Conservation (phyloP, 2,113 vertebrate genomes). For the Thryonomys swinderianus region DNA sequence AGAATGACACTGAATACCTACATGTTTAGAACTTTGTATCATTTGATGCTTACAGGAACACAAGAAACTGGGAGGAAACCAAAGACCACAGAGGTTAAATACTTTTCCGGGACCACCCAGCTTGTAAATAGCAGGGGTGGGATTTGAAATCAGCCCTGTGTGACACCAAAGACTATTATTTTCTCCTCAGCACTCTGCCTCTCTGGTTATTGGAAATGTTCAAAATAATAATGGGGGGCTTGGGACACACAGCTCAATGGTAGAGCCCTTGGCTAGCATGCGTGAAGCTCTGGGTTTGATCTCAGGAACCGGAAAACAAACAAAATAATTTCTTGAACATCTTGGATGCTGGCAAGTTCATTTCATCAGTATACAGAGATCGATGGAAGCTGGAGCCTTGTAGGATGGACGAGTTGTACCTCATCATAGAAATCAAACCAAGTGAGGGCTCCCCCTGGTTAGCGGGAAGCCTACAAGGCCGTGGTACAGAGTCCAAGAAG, state of each 20-base stretch:
- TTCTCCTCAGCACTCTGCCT: conserved; percentile 31
- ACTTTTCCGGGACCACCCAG: conserved; percentile 29
- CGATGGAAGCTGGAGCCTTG: not conserved
- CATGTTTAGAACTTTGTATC: not conserved
- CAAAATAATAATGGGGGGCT: conserved; percentile 32
- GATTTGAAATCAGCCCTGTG: conserved; percentile 47
- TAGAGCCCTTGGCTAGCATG: not conserved
- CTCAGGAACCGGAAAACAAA: not conserved
- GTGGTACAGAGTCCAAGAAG: conserved; percentile 15
- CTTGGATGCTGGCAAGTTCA: not conserved
- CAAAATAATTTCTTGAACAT: not conserved
- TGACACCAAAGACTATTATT: conserved; percentile 42
- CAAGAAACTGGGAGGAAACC: conserved; percentile 40
- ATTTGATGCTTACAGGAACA: conserved; percentile 31
- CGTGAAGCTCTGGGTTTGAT: not conserved
- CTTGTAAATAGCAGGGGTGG: conserved; percentile 53
- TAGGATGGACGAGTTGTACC: not conserved
- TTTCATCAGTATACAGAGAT: not conserved
- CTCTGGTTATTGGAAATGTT: conserved; percentile 43
- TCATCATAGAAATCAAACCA: not conserved
- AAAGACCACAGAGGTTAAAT: conserved; percentile 53
- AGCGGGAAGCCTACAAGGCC: not conserved
- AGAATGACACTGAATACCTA: not conserved
- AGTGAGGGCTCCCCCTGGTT: not conserved
- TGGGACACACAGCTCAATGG: not conserved